phyloP scores from a whole-genome alignment of 1,140 invertebrate species.

The Limonius californicus region DNA sequence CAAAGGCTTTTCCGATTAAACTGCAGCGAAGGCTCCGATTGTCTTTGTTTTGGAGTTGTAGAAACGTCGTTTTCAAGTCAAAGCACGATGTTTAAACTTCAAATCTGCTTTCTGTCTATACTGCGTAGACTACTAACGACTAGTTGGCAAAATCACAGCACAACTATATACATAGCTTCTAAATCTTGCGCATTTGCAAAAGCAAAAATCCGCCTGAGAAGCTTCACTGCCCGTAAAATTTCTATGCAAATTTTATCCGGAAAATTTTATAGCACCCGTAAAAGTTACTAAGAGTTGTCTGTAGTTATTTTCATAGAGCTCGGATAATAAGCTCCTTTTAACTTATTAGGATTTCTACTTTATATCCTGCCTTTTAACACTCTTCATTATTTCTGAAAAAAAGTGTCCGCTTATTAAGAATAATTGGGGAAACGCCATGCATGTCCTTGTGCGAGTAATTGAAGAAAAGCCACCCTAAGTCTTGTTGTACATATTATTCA shows the following conservation, averaged over 20 bases:
- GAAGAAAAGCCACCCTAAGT: too few relatives aligned
- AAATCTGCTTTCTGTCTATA: constrained; percentile 10
- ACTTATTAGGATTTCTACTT: too few relatives aligned
- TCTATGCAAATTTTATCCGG: constrained; percentile 33
- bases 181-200: constrained; percentile 2
- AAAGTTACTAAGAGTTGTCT: constrained; percentile 22
- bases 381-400: too few relatives aligned
- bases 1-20: background rate
- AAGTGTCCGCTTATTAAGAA: too few relatives aligned
- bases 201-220: background rate
- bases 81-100: constrained; percentile 16
- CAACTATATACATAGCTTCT: constrained; percentile 14
- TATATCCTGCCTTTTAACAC: too few relatives aligned
- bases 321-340: too few relatives aligned
- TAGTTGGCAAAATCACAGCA: constrained; percentile 28
- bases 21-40: background rate
- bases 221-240: constrained; percentile 29
- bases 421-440: too few relatives aligned
- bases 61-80: constrained; percentile 18
- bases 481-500: too few relatives aligned
- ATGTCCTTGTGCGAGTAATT: too few relatives aligned
- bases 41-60: background rate
- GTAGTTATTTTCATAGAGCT: constrained; percentile 22
- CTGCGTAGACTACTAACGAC: constrained; percentile 8
- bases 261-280: constrained; percentile 28